Evolutionary conservation across 2,888 invertebrate species (phyloP).

Genomic region (Margaritifera margaritifera): DNA sequence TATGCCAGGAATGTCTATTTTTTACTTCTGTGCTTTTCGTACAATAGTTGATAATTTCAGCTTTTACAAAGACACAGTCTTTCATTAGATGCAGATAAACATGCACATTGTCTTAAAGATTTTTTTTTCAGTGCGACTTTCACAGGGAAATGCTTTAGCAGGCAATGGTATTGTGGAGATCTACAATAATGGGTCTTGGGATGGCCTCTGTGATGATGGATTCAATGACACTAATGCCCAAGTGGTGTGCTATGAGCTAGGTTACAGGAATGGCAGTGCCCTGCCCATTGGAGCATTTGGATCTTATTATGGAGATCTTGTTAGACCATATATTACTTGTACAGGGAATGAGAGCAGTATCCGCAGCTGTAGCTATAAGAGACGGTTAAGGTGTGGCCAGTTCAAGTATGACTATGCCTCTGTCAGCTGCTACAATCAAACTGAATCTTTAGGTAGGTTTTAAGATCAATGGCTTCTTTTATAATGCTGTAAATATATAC

Average conservation of each 20-base stretch:
- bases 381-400: conserved; percentile 17
- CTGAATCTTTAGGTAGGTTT: conserved; percentile 13
- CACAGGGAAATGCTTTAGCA: too few species aligned
- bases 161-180: conserved; percentile 43
- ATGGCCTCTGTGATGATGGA: conserved; percentile 82
- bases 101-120: too few species aligned
- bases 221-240: conserved; percentile 80
- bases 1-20: too few species aligned
- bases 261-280: conserved; percentile 71
- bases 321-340: conserved; percentile 31
- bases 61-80: too few species aligned
- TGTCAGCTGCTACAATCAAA: conserved; percentile 35
- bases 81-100: too few species aligned
- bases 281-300: conserved; percentile 34
- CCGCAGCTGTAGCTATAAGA: conserved; percentile 26
- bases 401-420: conserved; percentile 30
- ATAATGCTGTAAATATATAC: too few species aligned
- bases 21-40: too few species aligned
- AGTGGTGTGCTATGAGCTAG: conserved; percentile 82
- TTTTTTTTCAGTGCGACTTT: too few species aligned
- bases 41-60: too few species aligned
- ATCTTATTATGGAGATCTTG: conserved; percentile 15
- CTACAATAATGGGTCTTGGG: conserved; percentile 77
- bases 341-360: conserved; percentile 31
- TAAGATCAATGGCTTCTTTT: too few species aligned